These are phyloP conservation scores for Drosophila hamatofila DNA, from an alignment of 2,888 invertebrate species.

Conservation along the genomic window DNA sequence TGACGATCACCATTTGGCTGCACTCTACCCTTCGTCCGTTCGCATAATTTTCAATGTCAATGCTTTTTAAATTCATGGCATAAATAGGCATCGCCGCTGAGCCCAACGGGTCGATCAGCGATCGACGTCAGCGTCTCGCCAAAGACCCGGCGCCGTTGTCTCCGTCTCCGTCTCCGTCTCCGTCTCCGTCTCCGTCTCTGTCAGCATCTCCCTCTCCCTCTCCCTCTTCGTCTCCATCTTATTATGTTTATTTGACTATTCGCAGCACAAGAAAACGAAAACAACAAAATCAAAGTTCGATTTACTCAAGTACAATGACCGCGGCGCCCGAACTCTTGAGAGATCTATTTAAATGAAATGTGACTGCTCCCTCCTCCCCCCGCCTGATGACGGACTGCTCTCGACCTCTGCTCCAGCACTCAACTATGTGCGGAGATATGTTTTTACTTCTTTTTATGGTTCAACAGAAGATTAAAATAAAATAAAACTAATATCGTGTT, in stretches of 20 bases:
- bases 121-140: conserved; percentile 18
- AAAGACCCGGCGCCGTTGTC: conserved; percentile 20
- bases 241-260: conserved; percentile 38
- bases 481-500: conserved; percentile 1
- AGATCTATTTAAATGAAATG: conserved; percentile 15
- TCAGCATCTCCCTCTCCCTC: not conserved
- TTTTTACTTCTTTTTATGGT: conserved; percentile 11
- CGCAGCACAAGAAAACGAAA: conserved; percentile 19
- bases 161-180: not conserved
- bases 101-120: conserved; percentile 13
- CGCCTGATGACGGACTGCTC: not conserved
- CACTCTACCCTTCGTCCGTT: conserved; percentile 37
- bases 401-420: conserved; percentile 1
- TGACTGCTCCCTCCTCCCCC: not conserved
- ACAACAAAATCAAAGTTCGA: conserved; percentile 48
- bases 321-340: conserved; percentile 37
- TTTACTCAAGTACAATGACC: conserved; percentile 69
- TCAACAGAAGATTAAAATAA: conserved; percentile 35
- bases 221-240: not conserved
- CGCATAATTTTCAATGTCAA: conserved; percentile 77
- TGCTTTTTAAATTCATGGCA: conserved; percentile 73
- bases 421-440: not conserved
- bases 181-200: not conserved
- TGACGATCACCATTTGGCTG: conserved; percentile 5
- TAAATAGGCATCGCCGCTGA: conserved; percentile 42